Conservation (phyloP, 2,797 vertebrate genomes). For the Brachymystax lenok region DNA sequence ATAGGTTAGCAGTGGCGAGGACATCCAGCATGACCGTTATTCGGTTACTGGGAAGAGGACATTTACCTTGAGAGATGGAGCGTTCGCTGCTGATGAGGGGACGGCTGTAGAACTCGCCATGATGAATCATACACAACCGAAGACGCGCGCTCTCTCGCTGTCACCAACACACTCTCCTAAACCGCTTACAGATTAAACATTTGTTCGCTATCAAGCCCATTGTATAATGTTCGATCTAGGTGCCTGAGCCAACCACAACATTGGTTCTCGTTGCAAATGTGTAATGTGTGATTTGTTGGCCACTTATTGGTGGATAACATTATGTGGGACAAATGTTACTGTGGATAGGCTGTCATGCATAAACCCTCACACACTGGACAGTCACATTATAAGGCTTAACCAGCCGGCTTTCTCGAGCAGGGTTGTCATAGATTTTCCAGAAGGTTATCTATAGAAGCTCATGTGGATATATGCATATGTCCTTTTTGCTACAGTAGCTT, state of each 20-base stretch:
- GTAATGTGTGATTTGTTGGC: not conserved
- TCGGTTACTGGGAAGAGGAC: not conserved
- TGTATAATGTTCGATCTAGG: not conserved
- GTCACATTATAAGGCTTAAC: not conserved
- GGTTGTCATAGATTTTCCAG: not conserved
- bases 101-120: slow-evolving; percentile 42
- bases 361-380: not conserved
- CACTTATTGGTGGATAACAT: not conserved
- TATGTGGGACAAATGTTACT: not conserved
- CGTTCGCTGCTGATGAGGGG: slow-evolving; percentile 51
- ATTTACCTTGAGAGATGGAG: slow-evolving; percentile 50
- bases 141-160: slow-evolving; percentile 8
- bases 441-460: not conserved
- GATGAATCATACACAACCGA: slow-evolving; percentile 35
- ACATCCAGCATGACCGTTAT: not conserved
- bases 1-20: not conserved
- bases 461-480: not conserved
- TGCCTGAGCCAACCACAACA: not conserved
- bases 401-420: not conserved
- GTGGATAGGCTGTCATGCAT: not conserved
- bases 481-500: not conserved
- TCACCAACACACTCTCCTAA: slow-evolving; percentile 33
- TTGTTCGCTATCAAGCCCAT: not conserved
- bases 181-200: slow-evolving; percentile 46
- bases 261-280: not conserved